A percentile compares a stretch with the other conserved stretches of the same genome.
Conservation (phyloP, 23 tunicate genomes). For the Phallusia fumigata region DNA sequence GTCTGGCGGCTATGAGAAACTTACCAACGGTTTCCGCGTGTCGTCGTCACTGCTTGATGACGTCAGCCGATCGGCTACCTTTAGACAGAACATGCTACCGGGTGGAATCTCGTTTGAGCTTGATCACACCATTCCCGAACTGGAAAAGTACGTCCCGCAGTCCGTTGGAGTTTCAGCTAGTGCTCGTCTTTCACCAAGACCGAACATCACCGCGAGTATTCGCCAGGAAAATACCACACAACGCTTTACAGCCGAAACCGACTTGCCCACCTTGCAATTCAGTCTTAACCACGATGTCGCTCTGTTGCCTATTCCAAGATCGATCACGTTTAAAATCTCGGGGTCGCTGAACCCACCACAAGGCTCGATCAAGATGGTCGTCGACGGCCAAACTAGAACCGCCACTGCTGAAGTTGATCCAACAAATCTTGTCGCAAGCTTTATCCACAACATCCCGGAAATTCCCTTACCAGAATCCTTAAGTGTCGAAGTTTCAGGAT, state of each 20-base stretch:
- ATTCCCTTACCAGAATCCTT: conserved; percentile 34
- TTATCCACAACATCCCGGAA: conserved; percentile 21
- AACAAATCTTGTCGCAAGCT: conserved; percentile 13
- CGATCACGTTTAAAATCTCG: conserved; percentile 24
- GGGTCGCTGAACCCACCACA: conserved; percentile 15
- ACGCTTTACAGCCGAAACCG: conserved; percentile 33
- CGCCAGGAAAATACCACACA: conserved; percentile 24
- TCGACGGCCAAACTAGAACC: conserved; percentile 5
- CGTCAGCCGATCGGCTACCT: conserved; percentile 34
- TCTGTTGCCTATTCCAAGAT: conserved; percentile 37
- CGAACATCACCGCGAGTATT: conserved; percentile 32
- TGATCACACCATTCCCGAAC: conserved; percentile 54
- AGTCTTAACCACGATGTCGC: conserved; percentile 40
- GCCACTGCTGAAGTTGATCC: conserved; percentile 26
- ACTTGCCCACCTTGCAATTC: conserved; percentile 25
- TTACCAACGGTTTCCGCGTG: conserved; percentile 50
- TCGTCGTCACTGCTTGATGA: conserved; percentile 39
- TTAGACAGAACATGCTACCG: conserved; percentile 18
- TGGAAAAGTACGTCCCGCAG: conserved; percentile 22
- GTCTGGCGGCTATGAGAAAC: conserved; percentile 26
- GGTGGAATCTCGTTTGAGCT: conserved; percentile 47
- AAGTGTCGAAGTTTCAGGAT: not conserved
- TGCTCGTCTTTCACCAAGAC: conserved; percentile 21
- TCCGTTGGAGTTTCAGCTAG: conserved; percentile 43
- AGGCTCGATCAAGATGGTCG: conserved; percentile 6